These are phyloP conservation scores for Tenthredo scrophulariae DNA, from an alignment of 2,888 invertebrate genomes.

Conservation along the genomic window DNA sequence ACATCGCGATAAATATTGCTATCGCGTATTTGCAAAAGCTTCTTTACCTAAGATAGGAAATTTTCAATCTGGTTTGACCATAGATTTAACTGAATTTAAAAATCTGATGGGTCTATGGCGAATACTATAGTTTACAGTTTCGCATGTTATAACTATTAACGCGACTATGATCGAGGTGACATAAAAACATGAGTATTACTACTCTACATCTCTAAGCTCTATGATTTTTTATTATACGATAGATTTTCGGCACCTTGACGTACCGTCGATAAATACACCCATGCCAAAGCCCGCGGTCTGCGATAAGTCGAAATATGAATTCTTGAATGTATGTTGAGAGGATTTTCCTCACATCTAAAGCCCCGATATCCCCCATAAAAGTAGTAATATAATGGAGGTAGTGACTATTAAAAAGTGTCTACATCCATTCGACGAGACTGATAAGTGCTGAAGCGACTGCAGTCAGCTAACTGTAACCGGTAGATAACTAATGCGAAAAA, in stretches of 20 bases:
- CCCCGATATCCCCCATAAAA: background rate
- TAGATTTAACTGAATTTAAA: no score
- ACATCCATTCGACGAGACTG: constrained; percentile 18
- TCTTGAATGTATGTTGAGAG: background rate
- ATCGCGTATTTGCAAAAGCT: background rate
- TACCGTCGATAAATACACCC: background rate
- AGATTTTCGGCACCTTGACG: background rate
- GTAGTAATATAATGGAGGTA: background rate
- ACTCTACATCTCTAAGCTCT: background rate
- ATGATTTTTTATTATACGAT: background rate
- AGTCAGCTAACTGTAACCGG: constrained; percentile 2
- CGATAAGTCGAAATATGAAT: constrained; percentile 13
- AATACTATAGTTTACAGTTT: no score
- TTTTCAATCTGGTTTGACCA: background rate
- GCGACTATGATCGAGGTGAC: background rate
- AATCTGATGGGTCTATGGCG: no score
- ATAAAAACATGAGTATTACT: background rate
- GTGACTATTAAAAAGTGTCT: constrained; percentile 20
- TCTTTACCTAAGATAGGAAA: background rate
- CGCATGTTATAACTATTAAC: background rate
- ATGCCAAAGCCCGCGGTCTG: background rate
- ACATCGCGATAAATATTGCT: background rate
- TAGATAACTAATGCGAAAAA: constrained; percentile 29
- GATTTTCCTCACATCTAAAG: background rate
- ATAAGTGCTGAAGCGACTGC: constrained; percentile 11